Conservation (phyloP, 2,113 vertebrate genomes). For the Lampris megalopsis region DNA sequence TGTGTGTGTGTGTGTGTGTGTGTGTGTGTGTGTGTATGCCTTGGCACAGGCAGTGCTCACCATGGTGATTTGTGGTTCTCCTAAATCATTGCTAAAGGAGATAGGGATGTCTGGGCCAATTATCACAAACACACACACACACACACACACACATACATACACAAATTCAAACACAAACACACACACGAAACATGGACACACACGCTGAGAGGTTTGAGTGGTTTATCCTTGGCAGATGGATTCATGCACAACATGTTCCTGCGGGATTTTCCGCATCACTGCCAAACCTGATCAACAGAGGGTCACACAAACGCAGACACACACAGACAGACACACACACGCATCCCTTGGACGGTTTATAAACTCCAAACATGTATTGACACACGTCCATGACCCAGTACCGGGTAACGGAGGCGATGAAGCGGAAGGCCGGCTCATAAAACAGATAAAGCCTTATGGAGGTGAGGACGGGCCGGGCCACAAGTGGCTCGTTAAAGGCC, state of each 20-base stretch:
- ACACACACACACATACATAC: not conserved
- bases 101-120: slow-evolving; percentile 22
- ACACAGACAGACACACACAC: slow-evolving; percentile 39
- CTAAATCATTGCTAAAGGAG: slow-evolving; percentile 52
- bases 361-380: slow-evolving; percentile 11
- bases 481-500: slow-evolving; percentile 51
- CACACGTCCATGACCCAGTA: not conserved
- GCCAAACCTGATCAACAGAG: slow-evolving; percentile 50
- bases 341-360: slow-evolving; percentile 55
- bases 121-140: not conserved
- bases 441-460: not conserved
- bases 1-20: slow-evolving; percentile 29
- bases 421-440: too few relatives aligned
- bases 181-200: slow-evolving; percentile 26
- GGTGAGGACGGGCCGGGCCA: slow-evolving; percentile 42
- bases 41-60: slow-evolving; percentile 58
- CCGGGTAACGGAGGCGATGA: not conserved
- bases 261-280: slow-evolving; percentile 47
- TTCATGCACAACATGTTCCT: slow-evolving; percentile 51
- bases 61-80: slow-evolving; percentile 62
- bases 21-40: slow-evolving; percentile 43
- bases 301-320: slow-evolving; percentile 30
- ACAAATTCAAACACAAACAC: slow-evolving; percentile 29
- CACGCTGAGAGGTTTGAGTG: slow-evolving; percentile 36
- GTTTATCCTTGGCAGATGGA: slow-evolving; percentile 57